Evolutionary conservation across 1,140 invertebrate genomes (phyloP).

Genomic region (Bombus vancouverensis): DNA sequence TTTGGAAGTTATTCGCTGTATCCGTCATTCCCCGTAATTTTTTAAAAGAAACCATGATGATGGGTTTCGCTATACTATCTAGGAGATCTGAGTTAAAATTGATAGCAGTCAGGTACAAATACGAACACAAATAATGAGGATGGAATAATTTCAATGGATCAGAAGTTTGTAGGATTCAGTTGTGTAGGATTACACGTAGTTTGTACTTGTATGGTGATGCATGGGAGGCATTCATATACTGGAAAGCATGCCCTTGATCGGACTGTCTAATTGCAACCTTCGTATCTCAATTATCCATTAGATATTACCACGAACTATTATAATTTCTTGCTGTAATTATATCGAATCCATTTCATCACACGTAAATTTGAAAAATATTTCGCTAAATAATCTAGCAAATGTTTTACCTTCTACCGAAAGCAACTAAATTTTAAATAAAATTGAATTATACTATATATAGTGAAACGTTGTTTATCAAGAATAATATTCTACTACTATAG

Average conservation of each 20-base stretch:
- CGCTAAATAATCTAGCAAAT: too few species aligned
- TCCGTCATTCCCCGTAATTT: neutral
- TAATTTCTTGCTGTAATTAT: neutral
- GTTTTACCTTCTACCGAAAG: too few species aligned
- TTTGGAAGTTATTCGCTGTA: too few species aligned
- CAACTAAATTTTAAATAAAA: too few species aligned
- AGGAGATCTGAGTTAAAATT: neutral
- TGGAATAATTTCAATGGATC: neutral
- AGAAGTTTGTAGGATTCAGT: neutral
- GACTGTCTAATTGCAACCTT: constrained; percentile 10
- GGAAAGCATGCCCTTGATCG: neutral
- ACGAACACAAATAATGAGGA: neutral
- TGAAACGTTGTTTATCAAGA: neutral
- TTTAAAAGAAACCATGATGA: neutral
- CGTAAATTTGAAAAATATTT: neutral
- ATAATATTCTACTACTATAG: neutral
- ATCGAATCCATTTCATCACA: neutral
- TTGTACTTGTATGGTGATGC: neutral
- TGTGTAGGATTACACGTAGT: neutral
- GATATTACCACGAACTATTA: neutral
- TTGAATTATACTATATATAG: too few species aligned
- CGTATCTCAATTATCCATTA: constrained; percentile 1
- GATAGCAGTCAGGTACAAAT: too few species aligned
- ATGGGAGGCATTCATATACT: neutral
- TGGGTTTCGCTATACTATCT: neutral